Percentiles rank a stretch among this genome's conserved stretches.
phyloP scores from a whole-genome alignment of 35 echinoderm and acorn worm genomes.

The Stichopus chloronotus region DNA sequence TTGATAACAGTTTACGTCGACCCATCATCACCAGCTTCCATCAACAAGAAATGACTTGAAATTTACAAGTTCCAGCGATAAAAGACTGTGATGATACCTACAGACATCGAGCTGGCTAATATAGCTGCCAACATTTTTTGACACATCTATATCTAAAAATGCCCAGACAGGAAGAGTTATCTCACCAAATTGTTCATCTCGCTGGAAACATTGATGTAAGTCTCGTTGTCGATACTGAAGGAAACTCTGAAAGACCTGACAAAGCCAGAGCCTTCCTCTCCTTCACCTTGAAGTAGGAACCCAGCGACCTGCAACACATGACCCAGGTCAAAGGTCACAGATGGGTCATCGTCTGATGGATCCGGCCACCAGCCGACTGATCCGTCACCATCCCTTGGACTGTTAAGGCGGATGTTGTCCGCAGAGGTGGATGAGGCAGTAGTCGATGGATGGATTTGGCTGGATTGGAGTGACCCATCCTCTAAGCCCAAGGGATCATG shows the following conservation, averaged over 20 bases:
- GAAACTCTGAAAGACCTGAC: constrained; percentile 68
- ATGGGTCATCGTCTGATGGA: constrained; percentile 48
- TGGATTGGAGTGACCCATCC: constrained; percentile 25
- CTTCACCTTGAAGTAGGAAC: constrained; percentile 75
- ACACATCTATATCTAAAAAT: too few species aligned
- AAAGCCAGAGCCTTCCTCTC: constrained; percentile 49
- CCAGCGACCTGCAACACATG: constrained; percentile 65
- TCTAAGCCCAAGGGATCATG: constrained; percentile 61
- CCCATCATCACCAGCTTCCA: too few species aligned
- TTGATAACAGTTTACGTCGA: too few species aligned
- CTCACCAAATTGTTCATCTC: constrained; percentile 31
- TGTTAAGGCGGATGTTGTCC: constrained; percentile 68
- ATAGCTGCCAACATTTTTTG: too few species aligned
- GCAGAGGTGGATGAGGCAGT: constrained; percentile 51
- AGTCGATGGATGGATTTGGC: constrained; percentile 63
- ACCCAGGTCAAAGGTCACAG: constrained; percentile 77
- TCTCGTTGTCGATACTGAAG: constrained; percentile 67
- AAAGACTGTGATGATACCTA: too few species aligned
- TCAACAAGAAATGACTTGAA: too few species aligned
- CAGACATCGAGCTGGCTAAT: too few species aligned
- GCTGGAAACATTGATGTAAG: constrained; percentile 64
- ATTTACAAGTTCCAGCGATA: too few species aligned
- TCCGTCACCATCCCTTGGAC: constrained; percentile 43
- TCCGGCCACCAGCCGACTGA: constrained; percentile 67
- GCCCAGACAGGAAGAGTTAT: not conserved